Evolutionary conservation across 2,888 invertebrate species (phyloP).

Genomic region (Halictus ligatus): DNA sequence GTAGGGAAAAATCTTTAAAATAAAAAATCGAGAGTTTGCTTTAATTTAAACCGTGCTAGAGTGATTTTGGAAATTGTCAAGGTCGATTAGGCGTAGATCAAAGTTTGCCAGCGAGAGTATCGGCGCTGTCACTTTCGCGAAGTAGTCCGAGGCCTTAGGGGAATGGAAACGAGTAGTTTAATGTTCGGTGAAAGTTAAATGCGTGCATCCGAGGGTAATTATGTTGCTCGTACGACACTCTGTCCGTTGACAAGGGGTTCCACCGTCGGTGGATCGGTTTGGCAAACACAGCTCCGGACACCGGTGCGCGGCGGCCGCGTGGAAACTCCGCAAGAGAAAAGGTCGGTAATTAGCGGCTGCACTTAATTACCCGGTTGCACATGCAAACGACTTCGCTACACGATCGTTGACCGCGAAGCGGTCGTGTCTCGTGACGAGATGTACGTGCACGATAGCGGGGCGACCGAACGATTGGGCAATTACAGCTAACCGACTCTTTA

Average conservation of each 20-base stretch:
- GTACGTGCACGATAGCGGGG: constrained; percentile 70
- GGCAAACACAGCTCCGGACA: constrained; percentile 24
- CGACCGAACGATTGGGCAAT: constrained; percentile 68
- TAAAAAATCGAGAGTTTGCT: too few species aligned
- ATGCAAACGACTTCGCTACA: constrained; percentile 67
- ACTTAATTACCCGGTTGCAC: constrained; percentile 71
- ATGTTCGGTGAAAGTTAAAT: neutral
- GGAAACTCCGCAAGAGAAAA: constrained; percentile 37
- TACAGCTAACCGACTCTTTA: constrained; percentile 46
- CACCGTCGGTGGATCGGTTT: constrained; percentile 32
- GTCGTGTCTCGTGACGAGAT: constrained; percentile 74
- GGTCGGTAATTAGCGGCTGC: constrained; percentile 55
- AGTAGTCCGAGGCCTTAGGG: neutral
- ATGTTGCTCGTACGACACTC: constrained; percentile 25
- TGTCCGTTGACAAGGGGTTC: constrained; percentile 37
- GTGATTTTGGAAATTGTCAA: neutral
- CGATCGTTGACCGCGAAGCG: constrained; percentile 63
- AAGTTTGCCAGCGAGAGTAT: neutral
- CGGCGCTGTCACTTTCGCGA: neutral
- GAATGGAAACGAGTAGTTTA: neutral
- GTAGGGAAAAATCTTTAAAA: too few species aligned
- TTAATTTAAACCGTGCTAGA: too few species aligned
- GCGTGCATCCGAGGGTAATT: neutral
- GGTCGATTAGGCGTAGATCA: too few species aligned
- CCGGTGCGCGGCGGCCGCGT: constrained; percentile 3